Base-by-base conservation (phyloP, 2,113 vertebrate species). In the Myrmophylax atrothorax region DNA sequence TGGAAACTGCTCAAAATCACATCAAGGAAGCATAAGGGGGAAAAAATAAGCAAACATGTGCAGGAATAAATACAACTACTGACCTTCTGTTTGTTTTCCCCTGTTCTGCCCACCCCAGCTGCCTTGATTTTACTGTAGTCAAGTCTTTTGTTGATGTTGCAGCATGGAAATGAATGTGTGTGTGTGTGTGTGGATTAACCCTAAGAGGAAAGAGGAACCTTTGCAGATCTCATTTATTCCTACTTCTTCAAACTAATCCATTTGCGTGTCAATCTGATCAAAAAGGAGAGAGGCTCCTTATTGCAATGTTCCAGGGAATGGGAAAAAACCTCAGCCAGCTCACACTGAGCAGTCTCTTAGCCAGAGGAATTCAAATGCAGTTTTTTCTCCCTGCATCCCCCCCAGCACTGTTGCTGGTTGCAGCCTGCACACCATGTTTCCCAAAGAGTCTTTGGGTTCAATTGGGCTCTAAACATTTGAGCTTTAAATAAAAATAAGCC, bases 181-280 rank as follows among this genome's bases (percentile, higher is more conserved):
- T n/a, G 33, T 42, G 35, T 25, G 40, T 7, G 46, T 31, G 35
- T 9, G 70, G 80, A 81, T 93, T 81, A 84, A 86, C 88, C 64
- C 75, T 68, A 58, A 46, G 47, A 93, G 47, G 52, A 91, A 94
- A 55, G 35, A 91, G 53, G 91, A 95, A 84, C 74, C 74, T 75
- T 89, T 73, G 69, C 56, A 87, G 80, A 81, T 94, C 76, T 90
- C 60, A 94, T 96, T 95, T 96, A 90, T 56, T 75, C 73, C 0
- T 19, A 72, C 44, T 79, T 97, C 93, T 90, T 92, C 86, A 87
- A 92, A 81, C 60, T 78, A 93, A 95, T 93, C 79, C 19, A 87
- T 96, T 93, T 94, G 77, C 92, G 93, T 89, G 86, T 84, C 88
- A 86, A 55, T 87, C 90, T 92, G 81, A 78, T n/a, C 28, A 60